Evolutionary conservation across 2,113 vertebrate species (phyloP), one percentile per base, ranked within the genome.

Genomic region (Dicentrarchus labrax): DNA sequence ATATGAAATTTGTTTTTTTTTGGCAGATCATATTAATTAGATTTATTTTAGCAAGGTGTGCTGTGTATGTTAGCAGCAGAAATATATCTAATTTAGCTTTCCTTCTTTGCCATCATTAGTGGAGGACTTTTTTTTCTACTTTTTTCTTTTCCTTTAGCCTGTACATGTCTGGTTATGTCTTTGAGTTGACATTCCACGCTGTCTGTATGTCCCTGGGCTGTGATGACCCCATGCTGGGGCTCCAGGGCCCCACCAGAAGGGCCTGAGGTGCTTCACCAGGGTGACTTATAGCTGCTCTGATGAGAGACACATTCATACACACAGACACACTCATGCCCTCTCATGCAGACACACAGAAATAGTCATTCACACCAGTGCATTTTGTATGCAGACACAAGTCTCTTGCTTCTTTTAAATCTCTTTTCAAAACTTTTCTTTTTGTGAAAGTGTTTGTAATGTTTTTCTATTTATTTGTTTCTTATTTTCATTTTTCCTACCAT

Each of bases 111-210:
- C 24, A 47, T 74, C 56, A 72, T 71, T 80, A 47, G 60, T 39
- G 21, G 43, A 84, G 74, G 65, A 53, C 38, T 54, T 66, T 64
- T 70, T 21, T 45, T 10, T 67, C 39, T 51, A 10, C 13, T 62
- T 69, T 43, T 38, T 54, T 70, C 39, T n/a, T 78, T 80, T 87
- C 59, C 75, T 65, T 47, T 43, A 80, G 72, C 77, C 66, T 71
- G 69, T 87, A 56, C 66, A 83, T 87, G 80, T 88, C 83, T 83
- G 80, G 65, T 74, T 89, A 82, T 90, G 91, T 92, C 93, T 94
- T 94, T 95, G 86, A 89, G 76, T 76, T 94, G 95, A 95, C 93
- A 93, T 95, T 94, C 86, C 81, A 73, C 21, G 19, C 50, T 67
- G 78, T 86, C 80, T 84, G 71, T 50, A 30, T 89, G 86, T 93